These are phyloP conservation scores for Gallinago media DNA, from an alignment of 2,113 vertebrate species.

Conservation along the genomic window DNA sequence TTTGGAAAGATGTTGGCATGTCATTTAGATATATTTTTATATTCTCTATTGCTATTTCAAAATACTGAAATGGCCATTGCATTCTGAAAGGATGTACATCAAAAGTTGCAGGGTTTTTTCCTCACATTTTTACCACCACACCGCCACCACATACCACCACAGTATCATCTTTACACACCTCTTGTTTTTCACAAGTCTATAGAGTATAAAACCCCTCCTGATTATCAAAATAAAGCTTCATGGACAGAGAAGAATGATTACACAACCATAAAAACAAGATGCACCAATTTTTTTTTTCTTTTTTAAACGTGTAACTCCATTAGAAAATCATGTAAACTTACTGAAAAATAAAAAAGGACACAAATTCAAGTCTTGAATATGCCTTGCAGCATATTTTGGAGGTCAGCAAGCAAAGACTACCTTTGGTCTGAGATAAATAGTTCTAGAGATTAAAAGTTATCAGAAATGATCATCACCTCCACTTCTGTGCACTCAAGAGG, in stretches of 20 bases:
- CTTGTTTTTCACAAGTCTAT: neutral
- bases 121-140: neutral
- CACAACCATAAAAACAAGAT: neutral
- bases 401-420: neutral
- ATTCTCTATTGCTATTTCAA: neutral
- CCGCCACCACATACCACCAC: neutral
- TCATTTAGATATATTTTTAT: neutral
- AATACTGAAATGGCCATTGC: neutral
- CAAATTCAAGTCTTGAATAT: neutral
- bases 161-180: neutral
- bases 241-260: neutral
- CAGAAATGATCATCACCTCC: neutral
- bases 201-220: neutral
- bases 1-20: neutral
- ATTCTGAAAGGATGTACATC: neutral
- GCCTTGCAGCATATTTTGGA: neutral
- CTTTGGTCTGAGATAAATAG: neutral
- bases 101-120: neutral
- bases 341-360: neutral
- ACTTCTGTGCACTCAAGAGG: neutral
- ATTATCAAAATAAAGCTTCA: neutral
- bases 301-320: neutral
- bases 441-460: neutral
- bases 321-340: neutral
- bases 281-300: neutral